Evolutionary conservation across 2,113 vertebrate genomes (phyloP), one percentile per base, ranked within the genome.

Genomic region (Zapornia atra): DNA sequence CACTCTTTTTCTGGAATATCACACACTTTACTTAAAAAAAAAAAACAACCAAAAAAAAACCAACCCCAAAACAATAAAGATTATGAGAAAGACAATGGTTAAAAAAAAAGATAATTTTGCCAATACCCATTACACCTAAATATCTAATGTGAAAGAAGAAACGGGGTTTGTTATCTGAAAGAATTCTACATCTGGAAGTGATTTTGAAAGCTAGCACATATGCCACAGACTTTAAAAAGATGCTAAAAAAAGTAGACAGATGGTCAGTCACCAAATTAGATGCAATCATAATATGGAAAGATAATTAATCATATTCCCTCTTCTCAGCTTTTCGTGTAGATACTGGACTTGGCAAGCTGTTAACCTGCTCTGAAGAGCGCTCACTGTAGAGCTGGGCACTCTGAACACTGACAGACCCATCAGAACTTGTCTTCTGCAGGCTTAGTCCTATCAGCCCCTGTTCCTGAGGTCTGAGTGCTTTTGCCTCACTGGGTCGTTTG

Each of bases 241-340:
- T 56, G 18, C 51, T 85, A 44, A 94, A 91, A 87, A 57, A 83
- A 33, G 34, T 46, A 88, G 44, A 61, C 92, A 95, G 94, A 88
- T 92, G 91, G 80, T 91, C 80, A 79, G 72, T 69, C 70, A 95
- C 84, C 53, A 85, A 82, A 94, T 93, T 90, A 95, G 83, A 96
- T 88, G 46, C 53, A 72, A 66, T 81, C 63, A 71, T 53, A 72
- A 88, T 63, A 56, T 29, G 60, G 64, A 63, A 88, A 86, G 61
- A 69, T 50, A 82, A 63, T 83, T 92, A 51, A 59, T 97, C 56
- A 22, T 88, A 59, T 54, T 76, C 40, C 34, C 54, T 76, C 46
- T 90, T 86, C 70, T 5, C 36, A 86, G n/a, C 9, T 92, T 93
- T 86, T 89, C 42, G 31, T 57, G 61, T 70, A 92, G 77, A 65